Base-by-base conservation (phyloP, 2,797 vertebrate species). In the Propithecus deckenii region DNA sequence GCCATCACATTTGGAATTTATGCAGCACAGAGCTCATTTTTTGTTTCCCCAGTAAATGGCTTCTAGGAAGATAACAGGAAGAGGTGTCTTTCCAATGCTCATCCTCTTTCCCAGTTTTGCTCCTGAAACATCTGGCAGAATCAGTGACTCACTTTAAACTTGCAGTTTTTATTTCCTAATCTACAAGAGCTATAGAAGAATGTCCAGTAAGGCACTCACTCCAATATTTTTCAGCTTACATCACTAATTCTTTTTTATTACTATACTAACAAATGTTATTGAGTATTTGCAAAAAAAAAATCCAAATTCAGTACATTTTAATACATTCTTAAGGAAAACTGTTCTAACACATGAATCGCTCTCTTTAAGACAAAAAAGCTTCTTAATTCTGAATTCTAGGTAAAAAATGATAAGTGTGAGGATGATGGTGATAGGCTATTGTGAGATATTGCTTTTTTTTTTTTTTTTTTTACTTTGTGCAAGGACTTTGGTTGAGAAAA, bases 111-210 rank as follows among this genome's bases (percentile, higher is more conserved):
- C 50, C 86, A 35, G 28, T 55, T 32, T 85, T n/a, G 80, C 85
- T 79, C 35, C 11, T 43, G 43, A 72, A 94, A 67, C 89, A 78
- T 75, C 81, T 74, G 94, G 81, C 50, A 79, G 74, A 75, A 78
- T 65, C 23, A 3, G 38, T 75, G 96, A 86, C 38, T 80, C 71
- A 22, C 20, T 81, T 78, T 96, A 78, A 72, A 52, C 20, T 38
- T 65, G 38, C 43, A 72, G 52, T 52, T 79, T 95, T 75, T 48
- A 92, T 75, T 91, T 91, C 63, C 71, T 71, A 61, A 91, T 83
- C 92, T 80, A 46, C 67, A 35, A 90, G 92, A 95, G 28, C 38
- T 46, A 17, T 80, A 43, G 83, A 92, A 93, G 76, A 63, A 57
- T 43, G 46, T 25, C 74, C 74, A 72, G 28, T 48, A 48, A 89